Base-by-base conservation (phyloP, 2,113 vertebrate genomes). In the Hemibagrus wyckioides region DNA sequence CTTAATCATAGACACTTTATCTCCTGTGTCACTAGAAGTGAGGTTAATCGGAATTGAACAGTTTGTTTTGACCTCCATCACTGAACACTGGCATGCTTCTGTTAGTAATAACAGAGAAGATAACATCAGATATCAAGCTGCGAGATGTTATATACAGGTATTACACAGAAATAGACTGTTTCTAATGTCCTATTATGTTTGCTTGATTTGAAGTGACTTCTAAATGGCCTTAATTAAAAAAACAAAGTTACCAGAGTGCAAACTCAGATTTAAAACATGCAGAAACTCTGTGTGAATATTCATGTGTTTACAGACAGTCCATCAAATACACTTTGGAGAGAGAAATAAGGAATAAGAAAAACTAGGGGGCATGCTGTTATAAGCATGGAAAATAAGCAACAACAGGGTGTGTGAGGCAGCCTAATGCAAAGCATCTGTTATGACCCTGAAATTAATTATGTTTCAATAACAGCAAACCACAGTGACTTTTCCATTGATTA, bases 201-300 rank as follows among this genome's bases (percentile, higher is more conserved):
- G 25, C 61, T 63, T 63, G 28, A 23, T 73, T 75, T 73, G 39
- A 23, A 23, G 69, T 41, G 36, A 44, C 39, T 25, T 73, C 21
- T 41, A 71, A 71, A 39, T 75, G 25, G 14, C 30, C 17, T 28
- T 44, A 75, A 48, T 76, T 76, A 23, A 17, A n/a, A 10, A 67
- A 21, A 61, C 23, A 59, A 81, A 36, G 33, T 39, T 39, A 71
- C 33, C 67, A 67, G 63, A 67, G 63, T 36, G 8, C 28, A 17
- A 80, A n/a, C 10, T 39, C 21, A 73, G 36, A 25, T 41, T 41
- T 61, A 14, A 59, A 82, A 41, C 61, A 84, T 57, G 83, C 52
- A 75, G 67, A 23, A 59, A n/a, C 17, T 41, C 33, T 41, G 36
- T 44, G 36, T 73, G 54, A 85, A 76, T 76, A 77, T 77, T 85